Base-by-base conservation (phyloP, 2,888 invertebrate species). In the Tetramorium bicarinatum region DNA sequence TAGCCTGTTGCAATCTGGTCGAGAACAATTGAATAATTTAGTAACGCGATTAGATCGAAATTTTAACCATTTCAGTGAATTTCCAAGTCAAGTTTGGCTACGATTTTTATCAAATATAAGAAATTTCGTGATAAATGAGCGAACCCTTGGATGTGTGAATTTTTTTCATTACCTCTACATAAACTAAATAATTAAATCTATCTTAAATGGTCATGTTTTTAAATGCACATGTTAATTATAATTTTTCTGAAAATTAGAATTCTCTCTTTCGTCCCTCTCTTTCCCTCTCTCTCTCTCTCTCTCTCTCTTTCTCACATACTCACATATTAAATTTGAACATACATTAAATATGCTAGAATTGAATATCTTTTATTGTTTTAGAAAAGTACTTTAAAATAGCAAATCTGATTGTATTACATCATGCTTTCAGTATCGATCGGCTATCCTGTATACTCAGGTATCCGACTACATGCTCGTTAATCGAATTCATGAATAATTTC, bases 401-500 rank as follows among this genome's bases (percentile, higher is more conserved):
- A 69, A 56, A 56, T 77, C 69, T 69, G 56, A 69, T 77, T 44
- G 29, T n/a, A 34, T 69, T 41, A 69, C 54, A 41, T 15, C 41
- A 25, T n/a, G 49, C 54, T 67, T 54, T 52, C 21, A 67, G 15
- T 69, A 77, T 77, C 77, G 69, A 69, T 15, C 69, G 56, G 11
- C 34, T 71, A 59, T 80, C 18, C 25, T 38, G 59, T 71, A 38
- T 34, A 71, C 38, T 1, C 34, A 34, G 21, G 44, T 56, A 59
- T 18, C 18, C 25, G 21, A n/a, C 59, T 71, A 71, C 71, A 47
- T 25, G 59, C 41, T 56, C 47, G 59, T 71, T 80, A 59, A 80
- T 80, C 34, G 59, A 80, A 71, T 80, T 61, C 71, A 79, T 71
- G 79, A 80, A 80, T 80, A 80, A 80, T 80, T 80, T 71, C 54